Conservation (phyloP, 2,797 vertebrate species). For the Rhinophrynus dorsalis region DNA sequence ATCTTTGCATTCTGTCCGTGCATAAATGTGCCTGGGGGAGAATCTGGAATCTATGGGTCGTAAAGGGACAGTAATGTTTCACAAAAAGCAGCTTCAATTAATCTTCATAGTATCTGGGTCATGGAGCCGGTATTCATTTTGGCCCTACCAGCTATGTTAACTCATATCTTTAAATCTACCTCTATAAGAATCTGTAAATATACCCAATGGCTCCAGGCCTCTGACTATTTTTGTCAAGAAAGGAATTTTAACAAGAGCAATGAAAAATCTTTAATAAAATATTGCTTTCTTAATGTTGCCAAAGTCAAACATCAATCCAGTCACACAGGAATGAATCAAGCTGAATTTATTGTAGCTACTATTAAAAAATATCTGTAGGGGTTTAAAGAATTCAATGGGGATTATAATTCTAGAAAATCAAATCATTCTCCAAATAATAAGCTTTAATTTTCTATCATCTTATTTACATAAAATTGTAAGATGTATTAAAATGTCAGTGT, state of each 20-base stretch:
- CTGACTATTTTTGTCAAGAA: slow-evolving; percentile 60
- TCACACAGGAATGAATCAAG: background rate
- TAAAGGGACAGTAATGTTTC: too few species aligned
- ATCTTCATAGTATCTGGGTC: too few species aligned
- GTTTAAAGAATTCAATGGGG: slow-evolving; percentile 64
- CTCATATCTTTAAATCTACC: too few species aligned
- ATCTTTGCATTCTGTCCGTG: too few species aligned
- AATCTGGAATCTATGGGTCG: too few species aligned
- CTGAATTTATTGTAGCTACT: slow-evolving; percentile 61
- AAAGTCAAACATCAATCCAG: slow-evolving; percentile 51
- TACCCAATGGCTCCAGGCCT: slow-evolving; percentile 27
- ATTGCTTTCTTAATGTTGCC: slow-evolving; percentile 54
- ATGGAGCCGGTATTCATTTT: too few species aligned
- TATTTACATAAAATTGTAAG: slow-evolving; percentile 63
- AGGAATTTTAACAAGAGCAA: slow-evolving; percentile 54
- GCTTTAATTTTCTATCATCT: slow-evolving; percentile 67
- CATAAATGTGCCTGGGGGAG: too few species aligned
- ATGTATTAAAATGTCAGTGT: slow-evolving; percentile 58
- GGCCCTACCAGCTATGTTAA: too few species aligned
- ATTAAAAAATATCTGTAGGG: slow-evolving; percentile 59
- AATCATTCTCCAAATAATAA: slow-evolving; percentile 73
- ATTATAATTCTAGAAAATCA: slow-evolving; percentile 69
- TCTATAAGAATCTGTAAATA: too few species aligned
- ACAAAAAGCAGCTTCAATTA: too few species aligned
- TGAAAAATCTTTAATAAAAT: slow-evolving; percentile 60